These are phyloP conservation scores for Hepsetus odoe DNA, from an alignment of 2,113 vertebrate genomes.

Conservation along the genomic window DNA sequence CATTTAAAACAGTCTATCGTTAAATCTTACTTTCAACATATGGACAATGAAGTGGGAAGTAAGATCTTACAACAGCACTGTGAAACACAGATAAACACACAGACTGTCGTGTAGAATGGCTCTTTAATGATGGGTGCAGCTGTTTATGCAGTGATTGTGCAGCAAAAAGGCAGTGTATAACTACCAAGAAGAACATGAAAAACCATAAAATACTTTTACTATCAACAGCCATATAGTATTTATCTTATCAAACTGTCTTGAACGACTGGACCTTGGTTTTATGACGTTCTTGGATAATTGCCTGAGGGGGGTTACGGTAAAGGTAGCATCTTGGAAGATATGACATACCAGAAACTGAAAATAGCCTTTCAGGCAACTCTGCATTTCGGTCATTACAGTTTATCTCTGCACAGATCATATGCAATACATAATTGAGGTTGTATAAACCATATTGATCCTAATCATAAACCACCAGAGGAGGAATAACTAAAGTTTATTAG, in stretches of 20 bases:
- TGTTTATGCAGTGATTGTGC: not conserved
- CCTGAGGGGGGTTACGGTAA: conserved; percentile 6
- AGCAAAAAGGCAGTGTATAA: not conserved
- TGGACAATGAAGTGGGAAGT: too few relatives aligned
- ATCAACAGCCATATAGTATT: not conserved
- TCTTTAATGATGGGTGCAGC: not conserved
- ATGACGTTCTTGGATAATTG: not conserved
- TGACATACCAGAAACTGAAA: not conserved
- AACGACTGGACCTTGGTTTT: conserved; percentile 2
- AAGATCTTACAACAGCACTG: not conserved
- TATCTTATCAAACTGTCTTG: conserved; percentile 18
- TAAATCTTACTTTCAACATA: too few relatives aligned
- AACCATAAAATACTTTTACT: conserved; percentile 3
- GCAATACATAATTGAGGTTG: not conserved
- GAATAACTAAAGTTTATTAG: not conserved
- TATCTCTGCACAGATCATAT: not conserved
- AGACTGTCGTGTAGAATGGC: not conserved
- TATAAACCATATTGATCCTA: not conserved
- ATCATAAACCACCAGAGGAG: not conserved
- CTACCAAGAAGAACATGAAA: not conserved
- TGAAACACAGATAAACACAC: not conserved
- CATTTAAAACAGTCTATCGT: too few relatives aligned
- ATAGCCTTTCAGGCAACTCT: too few relatives aligned
- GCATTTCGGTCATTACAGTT: not conserved
- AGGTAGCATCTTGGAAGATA: not conserved